Conservation (phyloP, 2,888 invertebrate genomes). For the Trissoscelio sp. region DNA sequence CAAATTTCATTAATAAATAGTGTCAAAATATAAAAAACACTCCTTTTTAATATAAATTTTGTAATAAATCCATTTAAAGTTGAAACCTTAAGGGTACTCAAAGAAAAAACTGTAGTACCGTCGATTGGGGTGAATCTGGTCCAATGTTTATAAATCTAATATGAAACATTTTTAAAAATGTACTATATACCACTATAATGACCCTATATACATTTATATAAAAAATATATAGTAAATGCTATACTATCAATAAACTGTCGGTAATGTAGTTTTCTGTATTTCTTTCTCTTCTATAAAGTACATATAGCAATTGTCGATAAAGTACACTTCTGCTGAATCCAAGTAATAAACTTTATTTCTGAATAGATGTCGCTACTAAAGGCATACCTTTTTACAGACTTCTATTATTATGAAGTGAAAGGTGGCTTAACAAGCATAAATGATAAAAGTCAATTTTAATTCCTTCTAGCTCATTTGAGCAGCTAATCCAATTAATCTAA, state of each 20-base stretch:
- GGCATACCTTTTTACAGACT: neutral
- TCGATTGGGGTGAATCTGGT: too few relatives aligned
- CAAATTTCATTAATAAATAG: too few relatives aligned
- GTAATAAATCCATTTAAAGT: too few relatives aligned
- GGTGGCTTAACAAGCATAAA: constrained; percentile 23
- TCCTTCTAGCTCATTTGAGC: constrained; percentile 20
- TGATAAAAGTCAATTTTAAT: constrained; percentile 40
- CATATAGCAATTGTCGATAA: constrained; percentile 19
- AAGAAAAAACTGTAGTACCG: too few relatives aligned
- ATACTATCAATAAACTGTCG: constrained; percentile 5
- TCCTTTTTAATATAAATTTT: too few relatives aligned
- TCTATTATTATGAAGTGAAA: constrained; percentile 30
- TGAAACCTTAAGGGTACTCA: too few relatives aligned
- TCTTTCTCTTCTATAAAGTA: neutral
- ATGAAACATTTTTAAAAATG: too few relatives aligned
- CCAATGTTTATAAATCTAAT: too few relatives aligned
- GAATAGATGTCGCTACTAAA: constrained; percentile 30
- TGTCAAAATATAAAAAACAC: too few relatives aligned
- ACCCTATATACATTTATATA: too few relatives aligned
- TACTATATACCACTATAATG: too few relatives aligned
- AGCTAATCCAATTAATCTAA: constrained; percentile 33
- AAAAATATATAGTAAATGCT: too few relatives aligned
- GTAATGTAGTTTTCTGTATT: constrained; percentile 23
- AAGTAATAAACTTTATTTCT: constrained; percentile 10
- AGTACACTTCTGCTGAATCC: neutral